Evolutionary conservation across 1,140 invertebrate genomes (phyloP).

Genomic region (Sycobia sp.): DNA sequence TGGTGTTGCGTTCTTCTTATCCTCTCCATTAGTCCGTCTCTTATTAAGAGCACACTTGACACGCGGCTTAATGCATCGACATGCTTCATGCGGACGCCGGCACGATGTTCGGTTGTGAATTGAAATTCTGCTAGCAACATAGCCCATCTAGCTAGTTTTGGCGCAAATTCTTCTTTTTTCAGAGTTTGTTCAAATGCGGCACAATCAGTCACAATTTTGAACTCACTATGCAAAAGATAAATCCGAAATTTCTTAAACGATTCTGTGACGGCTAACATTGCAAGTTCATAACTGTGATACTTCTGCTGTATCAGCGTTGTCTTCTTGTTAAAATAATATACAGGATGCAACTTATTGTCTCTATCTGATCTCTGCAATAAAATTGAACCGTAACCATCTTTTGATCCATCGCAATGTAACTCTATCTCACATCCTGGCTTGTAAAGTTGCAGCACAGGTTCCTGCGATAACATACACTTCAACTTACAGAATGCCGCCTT

Average conservation of each 20-base stretch:
- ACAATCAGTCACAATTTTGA: too few relatives aligned
- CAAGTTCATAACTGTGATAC: too few relatives aligned
- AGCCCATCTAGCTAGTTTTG: not conserved
- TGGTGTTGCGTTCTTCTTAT: too few relatives aligned
- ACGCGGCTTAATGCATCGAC: not conserved
- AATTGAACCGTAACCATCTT: slow-evolving; percentile 45
- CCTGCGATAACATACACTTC: slow-evolving; percentile 2
- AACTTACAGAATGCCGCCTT: slow-evolving; percentile 10
- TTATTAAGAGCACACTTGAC: not conserved
- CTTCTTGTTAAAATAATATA: too few relatives aligned
- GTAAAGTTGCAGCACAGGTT: slow-evolving; percentile 27
- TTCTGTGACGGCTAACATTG: too few relatives aligned
- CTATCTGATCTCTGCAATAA: too few relatives aligned
- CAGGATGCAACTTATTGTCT: too few relatives aligned
- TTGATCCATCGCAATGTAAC: slow-evolving; percentile 43
- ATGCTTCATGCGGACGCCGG: not conserved
- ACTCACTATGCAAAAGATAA: too few relatives aligned
- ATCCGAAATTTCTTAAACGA: too few relatives aligned
- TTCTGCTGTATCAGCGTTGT: too few relatives aligned
- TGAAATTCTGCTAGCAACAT: not conserved
- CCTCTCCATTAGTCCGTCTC: too few relatives aligned
- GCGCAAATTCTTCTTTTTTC: not conserved
- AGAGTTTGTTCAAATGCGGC: not conserved
- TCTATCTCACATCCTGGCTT: slow-evolving; percentile 27
- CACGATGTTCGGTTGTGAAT: not conserved